Conservation (phyloP, 2,113 vertebrate species). For the Gasterosteus nipponicus region DNA sequence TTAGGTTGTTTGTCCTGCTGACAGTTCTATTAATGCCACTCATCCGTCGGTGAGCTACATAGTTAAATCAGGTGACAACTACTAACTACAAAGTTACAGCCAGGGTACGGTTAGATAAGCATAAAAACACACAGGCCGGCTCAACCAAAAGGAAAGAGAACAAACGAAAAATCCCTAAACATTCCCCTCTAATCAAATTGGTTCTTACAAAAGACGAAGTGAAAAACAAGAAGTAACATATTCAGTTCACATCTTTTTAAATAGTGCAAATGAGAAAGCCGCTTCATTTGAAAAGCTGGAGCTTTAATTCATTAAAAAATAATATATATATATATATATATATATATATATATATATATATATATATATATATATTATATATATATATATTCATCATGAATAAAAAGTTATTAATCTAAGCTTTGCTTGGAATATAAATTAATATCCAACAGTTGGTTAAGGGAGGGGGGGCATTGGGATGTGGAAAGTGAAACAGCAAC, state of each 20-base stretch:
- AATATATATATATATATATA: too few species aligned
- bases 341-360: too few species aligned
- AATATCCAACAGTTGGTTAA: neutral
- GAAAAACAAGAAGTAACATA: neutral
- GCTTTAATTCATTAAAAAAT: neutral
- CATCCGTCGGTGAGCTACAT: neutral
- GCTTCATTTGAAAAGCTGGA: neutral
- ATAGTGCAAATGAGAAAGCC: neutral
- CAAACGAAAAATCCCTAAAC: neutral
- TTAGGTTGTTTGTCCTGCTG: neutral
- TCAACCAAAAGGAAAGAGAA: neutral
- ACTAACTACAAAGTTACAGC: neutral
- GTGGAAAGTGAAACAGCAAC: neutral
- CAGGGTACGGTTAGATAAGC: neutral
- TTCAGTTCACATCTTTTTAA: neutral
- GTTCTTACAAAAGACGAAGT: neutral
- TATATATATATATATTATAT: too few species aligned
- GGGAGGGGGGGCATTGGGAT: neutral
- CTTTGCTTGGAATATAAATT: neutral
- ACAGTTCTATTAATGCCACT: neutral
- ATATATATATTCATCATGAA: neutral
- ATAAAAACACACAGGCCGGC: neutral
- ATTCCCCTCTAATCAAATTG: neutral
- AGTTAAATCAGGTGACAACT: neutral
- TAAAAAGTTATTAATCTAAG: neutral